Base-by-base conservation (phyloP, 2,797 vertebrate species). In the Meriones psammophilus region DNA sequence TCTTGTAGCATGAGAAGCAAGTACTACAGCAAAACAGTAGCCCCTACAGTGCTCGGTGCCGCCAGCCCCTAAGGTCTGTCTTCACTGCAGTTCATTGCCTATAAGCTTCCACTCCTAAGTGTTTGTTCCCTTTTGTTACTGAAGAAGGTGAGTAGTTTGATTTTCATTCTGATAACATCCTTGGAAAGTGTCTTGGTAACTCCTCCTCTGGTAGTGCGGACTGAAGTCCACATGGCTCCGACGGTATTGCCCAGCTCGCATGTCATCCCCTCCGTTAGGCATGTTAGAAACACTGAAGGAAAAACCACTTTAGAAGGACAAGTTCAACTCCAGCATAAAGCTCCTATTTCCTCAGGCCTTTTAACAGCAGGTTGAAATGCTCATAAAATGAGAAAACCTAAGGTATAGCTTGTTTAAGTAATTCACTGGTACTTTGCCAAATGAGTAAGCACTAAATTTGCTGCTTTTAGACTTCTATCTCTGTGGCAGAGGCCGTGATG, bases 281-380 rank as follows among this genome's bases (percentile, higher is more conserved):
- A 87, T 66, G 76, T 88, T 93, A 87, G 36, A 74, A 30, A 60
- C 56, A 66, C 42, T 42, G 77, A 46, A 96, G 77, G 60, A 56
- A 71, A 87, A 93, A 46, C 69, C 80, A 88, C 88, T 92, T 91
- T 56, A 64, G 56, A 46, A 84, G 39, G 80, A 88, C 87, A 77
- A 78, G 78, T 86, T 60, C 66, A 93, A n/a, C 74, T 94, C 66
- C 88, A 88, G 83, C 79, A 50, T 89, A 92, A 86, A 96, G 71
- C 58, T 95, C 24, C 62, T 95, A n/a, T 95, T 92, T 92, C 93
- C 92, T 97, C 91, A 88, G 88, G 88, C 87, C 94, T 95, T 89
- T 84, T 62, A 33, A 74, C 93, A 89, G 73, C 94, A 93, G 62
- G 89, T 87, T 88, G 64, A 91, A 79, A 89, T 87, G 83, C 81